Base-by-base conservation (phyloP, 2,113 vertebrate genomes). In the Merops nubicus region DNA sequence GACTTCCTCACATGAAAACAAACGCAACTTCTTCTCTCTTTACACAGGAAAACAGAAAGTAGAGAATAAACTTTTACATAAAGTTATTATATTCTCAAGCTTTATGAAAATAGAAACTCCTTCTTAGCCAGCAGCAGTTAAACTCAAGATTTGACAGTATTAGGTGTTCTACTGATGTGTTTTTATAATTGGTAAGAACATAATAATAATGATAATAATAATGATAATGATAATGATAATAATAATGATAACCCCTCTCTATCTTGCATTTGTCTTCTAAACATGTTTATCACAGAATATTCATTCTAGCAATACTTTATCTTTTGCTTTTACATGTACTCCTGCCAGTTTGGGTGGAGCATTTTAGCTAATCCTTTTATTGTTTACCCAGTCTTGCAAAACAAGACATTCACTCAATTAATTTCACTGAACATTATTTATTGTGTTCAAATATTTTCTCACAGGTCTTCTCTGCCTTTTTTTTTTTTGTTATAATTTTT, bases 301-400 rank as follows among this genome's bases (percentile, higher is more conserved):
- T 79, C n/a, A n/a, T n/a, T n/a, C n/a, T n/a, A n/a, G n/a, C n/a
- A 1, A 36, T 47, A 16, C 15, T 47, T 31, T 62, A 15, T 22
- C 3, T 64, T 68, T 42, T 17, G 67, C 10, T 78, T 88, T 79
- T 36, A n/a, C 22, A 54, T 25, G 4, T 8, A 88, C 3, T 65
- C 53, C 28, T 59, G 10, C 3, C 25, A 43, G 15, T 28, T 60
- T 59, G 14, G 7, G 0, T 0, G 5, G 0, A 2, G 38, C 38
- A 19, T 48, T 91, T 85, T 88, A 40, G 5, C 11, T 63, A 76
- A 79, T 45, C 0, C 7, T 73, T 67, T 91, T 59, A 21, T 31
- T 82, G 5, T 67, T 88, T 48, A 65, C 14, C 20, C 5, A 78
- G 1, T 57, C 25, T 64, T 83, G 40, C 38, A 80, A 50, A 82